Percentiles rank a stretch among this genome's conserved stretches.
These are phyloP conservation scores for Helicoverpa assulta DNA, from an alignment of 2,888 invertebrate species.

Conservation along the genomic window DNA sequence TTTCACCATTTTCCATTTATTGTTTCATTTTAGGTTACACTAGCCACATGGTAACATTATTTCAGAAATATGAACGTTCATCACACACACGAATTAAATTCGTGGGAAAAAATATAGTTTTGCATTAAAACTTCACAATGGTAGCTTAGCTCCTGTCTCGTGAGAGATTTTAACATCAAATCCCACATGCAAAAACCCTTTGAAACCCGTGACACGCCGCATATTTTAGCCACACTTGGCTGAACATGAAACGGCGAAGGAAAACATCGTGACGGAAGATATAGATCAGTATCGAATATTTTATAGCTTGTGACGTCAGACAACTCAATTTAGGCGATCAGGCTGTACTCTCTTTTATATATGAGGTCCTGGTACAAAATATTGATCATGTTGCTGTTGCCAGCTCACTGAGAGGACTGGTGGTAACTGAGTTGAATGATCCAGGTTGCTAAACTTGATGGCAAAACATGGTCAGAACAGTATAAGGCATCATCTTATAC, in stretches of 20 bases:
- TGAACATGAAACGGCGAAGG: slow-evolving; percentile 1
- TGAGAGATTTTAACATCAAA: not conserved
- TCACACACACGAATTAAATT: not conserved
- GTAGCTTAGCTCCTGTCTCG: not conserved
- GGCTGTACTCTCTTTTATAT: not conserved
- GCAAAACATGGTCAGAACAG: too few relatives aligned
- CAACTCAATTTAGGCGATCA: not conserved
- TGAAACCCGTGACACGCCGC: not conserved
- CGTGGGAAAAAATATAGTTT: not conserved
- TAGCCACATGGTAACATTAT: too few relatives aligned
- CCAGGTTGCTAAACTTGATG: too few relatives aligned
- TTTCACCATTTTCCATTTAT: too few relatives aligned
- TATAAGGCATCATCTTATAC: too few relatives aligned
- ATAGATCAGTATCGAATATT: not conserved
- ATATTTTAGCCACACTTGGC: slow-evolving; percentile 1
- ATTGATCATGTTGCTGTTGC: too few relatives aligned
- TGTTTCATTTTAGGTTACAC: too few relatives aligned
- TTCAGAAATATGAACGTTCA: too few relatives aligned
- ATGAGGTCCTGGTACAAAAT: not conserved
- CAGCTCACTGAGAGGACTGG: too few relatives aligned
- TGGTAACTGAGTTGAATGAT: too few relatives aligned
- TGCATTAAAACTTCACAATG: not conserved
- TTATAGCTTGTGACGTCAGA: not conserved
- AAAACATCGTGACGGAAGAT: not conserved
- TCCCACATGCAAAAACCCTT: slow-evolving; percentile 1